phyloP scores from a whole-genome alignment of 1,140 invertebrate species.

The Caenorhabditis remanei region DNA sequence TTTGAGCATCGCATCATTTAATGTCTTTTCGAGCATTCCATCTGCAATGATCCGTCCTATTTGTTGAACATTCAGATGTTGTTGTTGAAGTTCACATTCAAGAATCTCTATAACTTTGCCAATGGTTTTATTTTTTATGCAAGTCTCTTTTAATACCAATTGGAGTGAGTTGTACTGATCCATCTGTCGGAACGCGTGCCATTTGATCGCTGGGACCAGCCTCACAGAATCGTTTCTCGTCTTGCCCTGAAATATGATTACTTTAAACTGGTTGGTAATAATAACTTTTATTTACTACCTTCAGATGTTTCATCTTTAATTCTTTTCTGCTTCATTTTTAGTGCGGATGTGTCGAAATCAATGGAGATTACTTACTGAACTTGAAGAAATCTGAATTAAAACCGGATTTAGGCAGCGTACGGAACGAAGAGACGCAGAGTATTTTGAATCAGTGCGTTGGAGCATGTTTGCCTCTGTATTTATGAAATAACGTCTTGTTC shows the following conservation, averaged over 20 bases:
- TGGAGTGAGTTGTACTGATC: not conserved
- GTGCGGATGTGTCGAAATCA: too few relatives aligned
- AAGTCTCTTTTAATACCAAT: not conserved
- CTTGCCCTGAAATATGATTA: not conserved
- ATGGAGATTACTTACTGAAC: too few relatives aligned
- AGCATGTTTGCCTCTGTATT: not conserved
- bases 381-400: too few relatives aligned
- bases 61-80: not conserved
- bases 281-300: too few relatives aligned
- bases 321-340: too few relatives aligned
- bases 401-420: not conserved
- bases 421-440: not conserved
- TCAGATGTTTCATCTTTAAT: too few relatives aligned
- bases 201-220: not conserved
- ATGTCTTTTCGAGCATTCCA: conserved; percentile 2
- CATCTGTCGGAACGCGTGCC: not conserved
- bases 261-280: not conserved
- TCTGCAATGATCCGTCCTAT: conserved; percentile 20
- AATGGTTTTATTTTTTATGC: not conserved
- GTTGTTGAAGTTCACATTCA: not conserved
- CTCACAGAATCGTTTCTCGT: not conserved
- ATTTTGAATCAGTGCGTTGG: not conserved
- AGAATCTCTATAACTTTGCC: not conserved
- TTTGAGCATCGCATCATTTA: not conserved
- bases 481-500: not conserved